A percentile compares a stretch with the other conserved stretches of the same genome.
Evolutionary conservation across 2,113 vertebrate species (phyloP).

Genomic region (Malurus elegans): DNA sequence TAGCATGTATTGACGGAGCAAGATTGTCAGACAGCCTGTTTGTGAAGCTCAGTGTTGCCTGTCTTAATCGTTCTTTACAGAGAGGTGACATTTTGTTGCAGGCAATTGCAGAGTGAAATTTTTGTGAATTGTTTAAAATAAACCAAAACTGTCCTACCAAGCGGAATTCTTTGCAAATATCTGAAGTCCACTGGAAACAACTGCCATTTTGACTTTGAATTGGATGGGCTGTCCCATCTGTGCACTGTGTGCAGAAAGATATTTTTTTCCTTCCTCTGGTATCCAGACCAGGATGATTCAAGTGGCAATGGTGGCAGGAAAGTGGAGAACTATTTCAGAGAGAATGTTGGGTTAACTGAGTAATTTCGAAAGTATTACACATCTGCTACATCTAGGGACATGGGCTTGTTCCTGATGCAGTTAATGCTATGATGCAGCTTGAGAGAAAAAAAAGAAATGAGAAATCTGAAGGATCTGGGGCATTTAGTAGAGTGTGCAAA

Average conservation of each 20-base stretch:
- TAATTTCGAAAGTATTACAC: not conserved
- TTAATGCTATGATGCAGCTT: not conserved
- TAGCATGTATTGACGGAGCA: constrained; percentile 52
- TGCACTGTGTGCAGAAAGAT: not conserved
- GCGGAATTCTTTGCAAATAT: not conserved
- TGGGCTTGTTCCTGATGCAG: not conserved
- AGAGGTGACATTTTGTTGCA: constrained; percentile 54
- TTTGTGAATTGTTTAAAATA: not conserved
- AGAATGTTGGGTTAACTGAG: not conserved
- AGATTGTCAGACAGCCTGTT: constrained; percentile 69
- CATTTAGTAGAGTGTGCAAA: not conserved
- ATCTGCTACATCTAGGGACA: not conserved
- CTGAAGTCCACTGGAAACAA: not conserved
- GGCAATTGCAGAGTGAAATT: not conserved
- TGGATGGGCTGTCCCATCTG: not conserved
- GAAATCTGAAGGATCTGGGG: not conserved
- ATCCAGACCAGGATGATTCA: not conserved
- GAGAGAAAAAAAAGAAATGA: not conserved
- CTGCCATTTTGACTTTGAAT: not conserved
- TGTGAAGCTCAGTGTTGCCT: constrained; percentile 59
- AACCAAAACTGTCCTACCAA: not conserved
- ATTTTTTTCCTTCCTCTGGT: not conserved
- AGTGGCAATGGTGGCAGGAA: not conserved
- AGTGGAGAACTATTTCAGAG: not conserved
- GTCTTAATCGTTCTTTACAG: constrained; percentile 40